Percentiles rank a stretch among this genome's conserved stretches.
phyloP scores from a whole-genome alignment of 2,797 vertebrate genomes.

The Aplochiton taeniatus region DNA sequence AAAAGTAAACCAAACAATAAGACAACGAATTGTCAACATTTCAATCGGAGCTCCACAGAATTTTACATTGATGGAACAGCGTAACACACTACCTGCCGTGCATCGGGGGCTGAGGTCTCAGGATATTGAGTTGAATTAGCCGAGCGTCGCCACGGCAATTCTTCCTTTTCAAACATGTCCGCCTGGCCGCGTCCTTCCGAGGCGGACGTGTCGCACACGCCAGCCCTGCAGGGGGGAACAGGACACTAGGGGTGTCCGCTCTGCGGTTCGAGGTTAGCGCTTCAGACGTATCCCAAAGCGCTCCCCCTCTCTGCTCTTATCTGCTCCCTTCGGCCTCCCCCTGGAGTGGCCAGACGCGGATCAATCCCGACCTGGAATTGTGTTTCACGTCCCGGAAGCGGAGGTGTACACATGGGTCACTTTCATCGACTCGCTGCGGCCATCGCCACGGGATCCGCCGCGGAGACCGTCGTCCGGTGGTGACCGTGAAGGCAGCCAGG shows the following conservation, averaged over 20 bases:
- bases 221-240: slow-evolving; percentile 41
- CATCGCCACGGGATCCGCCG: slow-evolving; percentile 58
- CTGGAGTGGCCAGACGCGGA: slow-evolving; percentile 64
- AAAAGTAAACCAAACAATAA: too few species aligned
- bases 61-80: too few species aligned
- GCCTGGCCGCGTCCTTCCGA: not conserved
- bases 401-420: slow-evolving; percentile 65
- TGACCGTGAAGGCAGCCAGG: slow-evolving; percentile 46
- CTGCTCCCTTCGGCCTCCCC: slow-evolving; percentile 59
- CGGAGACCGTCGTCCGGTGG: slow-evolving; percentile 54
- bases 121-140: too few species aligned
- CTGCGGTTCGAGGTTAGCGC: slow-evolving; percentile 56
- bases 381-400: slow-evolving; percentile 74
- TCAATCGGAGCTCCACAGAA: too few species aligned
- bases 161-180: not conserved
- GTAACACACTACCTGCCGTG: too few species aligned
- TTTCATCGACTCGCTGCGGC: slow-evolving; percentile 62
- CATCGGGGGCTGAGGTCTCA: too few species aligned
- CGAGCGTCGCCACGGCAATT: not conserved
- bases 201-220: too few species aligned
- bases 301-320: slow-evolving; percentile 66
- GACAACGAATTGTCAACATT: too few species aligned
- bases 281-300: slow-evolving; percentile 66
- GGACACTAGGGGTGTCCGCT: slow-evolving; percentile 40
- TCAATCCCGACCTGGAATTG: slow-evolving; percentile 72